These are phyloP conservation scores for Eristalinus sepulchralis DNA, from an alignment of 2,888 invertebrate species.

Conservation along the genomic window DNA sequence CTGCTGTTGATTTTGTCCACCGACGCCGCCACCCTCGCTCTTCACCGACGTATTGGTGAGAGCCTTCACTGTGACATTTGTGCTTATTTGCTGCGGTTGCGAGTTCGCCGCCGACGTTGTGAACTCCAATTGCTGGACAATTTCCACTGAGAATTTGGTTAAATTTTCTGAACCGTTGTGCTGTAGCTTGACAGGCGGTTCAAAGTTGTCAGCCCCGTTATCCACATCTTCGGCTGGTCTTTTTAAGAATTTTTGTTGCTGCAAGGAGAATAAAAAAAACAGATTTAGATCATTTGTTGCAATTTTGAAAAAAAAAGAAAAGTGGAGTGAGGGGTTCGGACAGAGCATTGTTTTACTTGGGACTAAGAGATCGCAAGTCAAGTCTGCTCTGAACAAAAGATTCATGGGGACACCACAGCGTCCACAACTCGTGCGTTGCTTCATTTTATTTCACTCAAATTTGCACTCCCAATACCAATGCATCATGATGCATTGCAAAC, in stretches of 20 bases:
- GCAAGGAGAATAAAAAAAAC: slow-evolving; percentile 74
- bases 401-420: too few relatives aligned
- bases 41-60: slow-evolving; percentile 85
- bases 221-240: slow-evolving; percentile 86
- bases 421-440: too few relatives aligned
- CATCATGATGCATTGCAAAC: too few relatives aligned
- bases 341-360: neutral
- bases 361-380: too few relatives aligned
- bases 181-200: slow-evolving; percentile 89
- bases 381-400: too few relatives aligned
- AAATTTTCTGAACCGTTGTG: slow-evolving; percentile 80
- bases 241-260: slow-evolving; percentile 93
- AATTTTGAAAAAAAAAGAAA: slow-evolving; percentile 5
- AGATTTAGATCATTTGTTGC: neutral
- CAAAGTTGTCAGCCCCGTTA: slow-evolving; percentile 81
- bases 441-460: too few relatives aligned
- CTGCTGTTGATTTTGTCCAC: slow-evolving; percentile 70
- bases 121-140: slow-evolving; percentile 94
- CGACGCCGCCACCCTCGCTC: slow-evolving; percentile 79
- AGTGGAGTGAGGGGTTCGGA: neutral
- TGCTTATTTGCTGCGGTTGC: slow-evolving; percentile 94
- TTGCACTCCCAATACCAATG: too few relatives aligned
- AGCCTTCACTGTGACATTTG: slow-evolving; percentile 95
- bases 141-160: slow-evolving; percentile 94
- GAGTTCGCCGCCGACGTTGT: slow-evolving; percentile 93